A percentile compares a stretch with the other conserved stretches of the same genome.
Conservation (phyloP, 2,113 vertebrate species). For the Maccullochella peelii region DNA sequence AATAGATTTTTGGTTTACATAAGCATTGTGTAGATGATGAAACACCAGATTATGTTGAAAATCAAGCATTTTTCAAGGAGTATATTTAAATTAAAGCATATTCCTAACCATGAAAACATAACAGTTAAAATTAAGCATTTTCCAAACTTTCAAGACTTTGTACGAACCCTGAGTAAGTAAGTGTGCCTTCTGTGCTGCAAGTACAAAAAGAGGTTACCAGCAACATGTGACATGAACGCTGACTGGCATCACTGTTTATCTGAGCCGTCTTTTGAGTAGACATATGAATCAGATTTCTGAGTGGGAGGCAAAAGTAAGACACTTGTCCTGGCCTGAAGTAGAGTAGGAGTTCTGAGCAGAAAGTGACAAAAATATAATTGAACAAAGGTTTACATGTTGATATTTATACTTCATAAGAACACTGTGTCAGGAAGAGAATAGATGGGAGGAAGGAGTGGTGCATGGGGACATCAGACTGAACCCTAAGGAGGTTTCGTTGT, state of each 20-base stretch:
- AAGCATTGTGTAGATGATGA: too few relatives aligned
- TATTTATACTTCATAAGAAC: not conserved
- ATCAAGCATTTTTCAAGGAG: too few relatives aligned
- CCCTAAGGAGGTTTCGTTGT: conserved; percentile 26
- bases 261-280: not conserved
- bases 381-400: conserved; percentile 4
- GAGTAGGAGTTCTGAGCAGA: not conserved
- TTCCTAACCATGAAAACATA: too few relatives aligned
- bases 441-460: not conserved
- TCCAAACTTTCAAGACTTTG: too few relatives aligned
- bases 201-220: conserved; percentile 6
- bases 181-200: not conserved
- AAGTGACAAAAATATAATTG: not conserved
- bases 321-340: not conserved
- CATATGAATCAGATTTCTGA: conserved; percentile 24
- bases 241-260: conserved; percentile 1
- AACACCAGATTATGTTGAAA: too few relatives aligned
- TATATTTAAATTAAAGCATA: too few relatives aligned
- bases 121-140: too few relatives aligned
- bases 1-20: too few relatives aligned
- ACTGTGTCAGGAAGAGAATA: not conserved
- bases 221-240: not conserved
- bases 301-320: conserved; percentile 13
- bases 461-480: conserved; percentile 12
- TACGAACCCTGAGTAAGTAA: too few relatives aligned